Evolutionary conservation across 1,140 invertebrate genomes (phyloP), one percentile per base, ranked within the genome.

Genomic region (Parasteatoda tepidariorum): DNA sequence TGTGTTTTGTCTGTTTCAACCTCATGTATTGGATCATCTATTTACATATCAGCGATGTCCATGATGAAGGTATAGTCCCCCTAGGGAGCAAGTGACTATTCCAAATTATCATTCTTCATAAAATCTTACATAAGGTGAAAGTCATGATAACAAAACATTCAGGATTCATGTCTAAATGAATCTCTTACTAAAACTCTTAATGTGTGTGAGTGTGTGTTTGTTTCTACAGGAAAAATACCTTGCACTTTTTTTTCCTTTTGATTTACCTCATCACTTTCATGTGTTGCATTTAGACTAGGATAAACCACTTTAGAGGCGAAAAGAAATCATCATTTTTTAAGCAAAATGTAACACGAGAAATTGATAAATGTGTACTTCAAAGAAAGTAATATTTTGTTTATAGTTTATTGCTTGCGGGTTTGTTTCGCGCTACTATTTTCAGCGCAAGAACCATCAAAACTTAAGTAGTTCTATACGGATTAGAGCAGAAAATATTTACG

Each of bases 21-120:
- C 92, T 98, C 75, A 97, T 97, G 95, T 98, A 98, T 90, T 98
- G 96, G 96, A 97, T 97, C 89, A 97, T 98, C 87, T 98, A 98
- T 88, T 91, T 97, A 85, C 96, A 97, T 92, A 97, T 98, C 88
- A 97, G 95, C 87, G 95, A 97, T 91, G 95, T 97, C 83, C 94
- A 97, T 76, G 95, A 95, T 88, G 95, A 97, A 89, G 95, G 97
- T 91, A 91, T 97, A 88, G 95, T 97, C 86, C 91, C 85, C 31
- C n/a, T 86, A n/a, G 84, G 81, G 6, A 48, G 71, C n/a, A 79
- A 75, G 41, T 84, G 78, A 70, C 81, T 57, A 48, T 33, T 24
- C 30, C 28, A 33, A 11, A 9, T 30, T 7, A 59, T 59, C 18
- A n/a, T 24, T 7, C 57, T 48, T 61, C 57, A 61, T 24, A 13